Evolutionary conservation across 2,797 vertebrate genomes (phyloP).

Genomic region (Nothura maculosa): DNA sequence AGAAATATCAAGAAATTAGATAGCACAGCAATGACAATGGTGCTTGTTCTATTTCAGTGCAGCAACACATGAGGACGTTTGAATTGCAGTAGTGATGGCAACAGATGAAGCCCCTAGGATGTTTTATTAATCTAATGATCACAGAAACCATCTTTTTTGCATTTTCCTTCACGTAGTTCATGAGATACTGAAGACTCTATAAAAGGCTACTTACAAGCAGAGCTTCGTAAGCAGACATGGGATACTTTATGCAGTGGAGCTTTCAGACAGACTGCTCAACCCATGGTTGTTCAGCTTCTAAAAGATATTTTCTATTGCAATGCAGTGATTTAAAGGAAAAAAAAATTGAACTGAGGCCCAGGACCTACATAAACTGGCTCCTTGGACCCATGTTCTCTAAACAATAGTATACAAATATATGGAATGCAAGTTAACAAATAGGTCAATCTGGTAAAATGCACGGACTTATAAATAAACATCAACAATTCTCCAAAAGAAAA

Average conservation of each 20-base stretch:
- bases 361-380: background rate
- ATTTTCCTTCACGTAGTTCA: background rate
- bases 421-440: background rate
- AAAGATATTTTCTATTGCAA: background rate
- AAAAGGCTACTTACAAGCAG: background rate
- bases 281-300: background rate
- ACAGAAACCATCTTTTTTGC: background rate
- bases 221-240: background rate
- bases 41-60: background rate
- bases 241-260: background rate
- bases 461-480: constrained; percentile 38
- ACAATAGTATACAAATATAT: background rate
- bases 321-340: background rate
- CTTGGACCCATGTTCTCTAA: background rate
- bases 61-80: background rate
- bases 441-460: background rate
- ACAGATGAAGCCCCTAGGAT: background rate
- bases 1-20: background rate
- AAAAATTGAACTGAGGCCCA: background rate
- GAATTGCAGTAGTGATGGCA: background rate
- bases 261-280: background rate
- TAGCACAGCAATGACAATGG: background rate
- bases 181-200: background rate
- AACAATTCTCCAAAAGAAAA: background rate
- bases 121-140: background rate